Evolutionary conservation across 2,113 vertebrate species (phyloP), one percentile per base, ranked within the genome.

Genomic region (Mola mola): DNA sequence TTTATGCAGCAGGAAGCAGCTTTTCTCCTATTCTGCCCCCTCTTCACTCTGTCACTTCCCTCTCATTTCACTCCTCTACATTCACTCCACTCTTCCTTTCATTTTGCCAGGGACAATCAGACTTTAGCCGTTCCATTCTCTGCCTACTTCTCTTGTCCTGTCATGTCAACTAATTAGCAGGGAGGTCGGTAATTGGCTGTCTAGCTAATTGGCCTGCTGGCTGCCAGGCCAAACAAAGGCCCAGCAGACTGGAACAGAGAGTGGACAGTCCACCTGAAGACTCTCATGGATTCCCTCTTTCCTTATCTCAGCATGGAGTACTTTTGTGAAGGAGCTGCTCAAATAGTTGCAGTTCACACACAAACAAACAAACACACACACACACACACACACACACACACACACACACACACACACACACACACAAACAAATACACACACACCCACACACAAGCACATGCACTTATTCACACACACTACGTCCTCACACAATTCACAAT

Each of bases 161-260:
- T 83, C 78, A 83, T 90, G 80, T 84, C 70, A 37, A 69, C 88
- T 91, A 89, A 92, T 92, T 91, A 91, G 81, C 43, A 25, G 21
- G 75, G 78, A 82, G 79, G 80, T 79, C 72, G 66, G 79, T 87
- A 90, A 91, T 91, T 91, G 88, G 82, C 82, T 83, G 72, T 64
- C 84, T 79, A 66, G 72, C 88, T 92, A 93, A 92, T 90, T 91
- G 88, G 89, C 79, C 82, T 57, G 66, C 85, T 73, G 79, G 85
- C 87, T 87, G 82, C 84, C 79, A 78, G 83, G 73, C 70, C 78
- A 77, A 85, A 91, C 85, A 91, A 89, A 86, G 66, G 77, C 62
- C 41, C 60, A 63, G 69, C 58, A 53, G 72, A 53, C 59, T 50
- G 68, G 73, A 73, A 78, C 83, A 84, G 78, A 83, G 79, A 70